Percentiles rank a stretch among this genome's conserved stretches.
These are phyloP conservation scores for Sarcophaga caerulescens DNA, from an alignment of 2,888 invertebrate genomes.

Conservation along the genomic window DNA sequence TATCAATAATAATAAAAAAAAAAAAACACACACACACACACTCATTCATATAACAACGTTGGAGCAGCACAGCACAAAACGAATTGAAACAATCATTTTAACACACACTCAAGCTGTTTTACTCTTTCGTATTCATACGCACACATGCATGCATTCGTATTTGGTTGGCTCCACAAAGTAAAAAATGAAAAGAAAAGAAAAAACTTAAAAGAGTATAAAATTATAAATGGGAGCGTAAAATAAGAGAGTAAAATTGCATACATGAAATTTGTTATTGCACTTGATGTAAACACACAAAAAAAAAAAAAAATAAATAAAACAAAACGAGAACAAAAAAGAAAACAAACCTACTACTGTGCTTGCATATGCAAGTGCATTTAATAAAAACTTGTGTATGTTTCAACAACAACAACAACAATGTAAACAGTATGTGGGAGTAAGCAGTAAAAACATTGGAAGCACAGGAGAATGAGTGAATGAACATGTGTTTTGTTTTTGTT, in stretches of 20 bases:
- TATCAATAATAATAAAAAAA: background rate
- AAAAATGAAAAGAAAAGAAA: slow-evolving; percentile 19
- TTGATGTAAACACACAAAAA: slow-evolving; percentile 60
- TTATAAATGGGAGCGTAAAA: slow-evolving; percentile 46
- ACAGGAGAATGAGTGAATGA: slow-evolving; percentile 4
- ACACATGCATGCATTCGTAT: slow-evolving; percentile 41
- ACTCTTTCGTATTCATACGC: slow-evolving; percentile 16
- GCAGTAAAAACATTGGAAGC: background rate
- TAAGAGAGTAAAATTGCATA: slow-evolving; percentile 60
- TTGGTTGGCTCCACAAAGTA: slow-evolving; percentile 51
- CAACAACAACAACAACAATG: slow-evolving; percentile 13
- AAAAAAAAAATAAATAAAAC: slow-evolving; percentile 4
- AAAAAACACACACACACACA: background rate
- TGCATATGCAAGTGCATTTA: slow-evolving; percentile 61
- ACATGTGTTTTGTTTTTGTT: slow-evolving; percentile 39
- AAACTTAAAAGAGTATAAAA: slow-evolving; percentile 31
- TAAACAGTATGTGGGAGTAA: slow-evolving; percentile 38
- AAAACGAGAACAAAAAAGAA: slow-evolving; percentile 36
- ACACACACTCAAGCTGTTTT: slow-evolving; percentile 6
- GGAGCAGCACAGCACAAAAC: slow-evolving; percentile 22
- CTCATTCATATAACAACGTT: slow-evolving; percentile 11
- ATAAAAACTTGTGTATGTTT: slow-evolving; percentile 14
- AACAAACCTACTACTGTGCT: slow-evolving; percentile 38
- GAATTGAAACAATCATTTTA: slow-evolving; percentile 40
- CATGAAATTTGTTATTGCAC: slow-evolving; percentile 65